phyloP scores from a whole-genome alignment of 1,140 invertebrate genomes.

The Brachionus manjavacas region DNA sequence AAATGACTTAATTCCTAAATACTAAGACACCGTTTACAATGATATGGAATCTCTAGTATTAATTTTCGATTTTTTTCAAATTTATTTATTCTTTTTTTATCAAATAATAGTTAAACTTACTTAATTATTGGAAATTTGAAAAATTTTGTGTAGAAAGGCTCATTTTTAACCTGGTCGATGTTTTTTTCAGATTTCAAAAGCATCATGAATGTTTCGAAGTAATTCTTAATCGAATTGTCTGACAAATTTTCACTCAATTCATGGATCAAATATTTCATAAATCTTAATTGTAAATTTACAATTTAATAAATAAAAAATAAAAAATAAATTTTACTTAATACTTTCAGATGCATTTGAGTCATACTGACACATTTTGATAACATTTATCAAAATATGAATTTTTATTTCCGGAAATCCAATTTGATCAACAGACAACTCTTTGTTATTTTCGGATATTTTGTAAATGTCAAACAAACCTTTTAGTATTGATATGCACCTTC shows the following conservation, averaged over 20 bases:
- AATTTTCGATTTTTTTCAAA: too few species aligned
- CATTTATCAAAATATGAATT: neutral
- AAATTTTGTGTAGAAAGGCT: constrained; percentile 19
- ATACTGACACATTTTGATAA: neutral
- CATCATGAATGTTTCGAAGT: constrained; percentile 1
- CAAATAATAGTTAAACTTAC: neutral
- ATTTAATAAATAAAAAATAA: neutral
- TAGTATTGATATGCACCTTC: neutral
- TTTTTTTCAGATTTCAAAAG: neutral
- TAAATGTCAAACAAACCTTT: neutral
- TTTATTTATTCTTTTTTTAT: too few species aligned
- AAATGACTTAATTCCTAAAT: too few species aligned
- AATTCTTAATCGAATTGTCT: neutral
- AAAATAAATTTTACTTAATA: constrained; percentile 5
- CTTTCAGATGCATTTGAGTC: neutral
- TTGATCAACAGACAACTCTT: neutral
- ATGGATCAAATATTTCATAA: constrained; percentile 33
- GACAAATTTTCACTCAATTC: neutral
- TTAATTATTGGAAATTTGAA: constrained; percentile 41
- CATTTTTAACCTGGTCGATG: neutral
- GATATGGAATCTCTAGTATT: too few species aligned
- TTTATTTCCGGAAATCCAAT: neutral
- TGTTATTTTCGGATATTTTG: neutral
- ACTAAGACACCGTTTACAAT: too few species aligned
- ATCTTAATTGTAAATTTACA: neutral